These are phyloP conservation scores for Cephalopachus bancanus DNA, from an alignment of 2,797 vertebrate genomes.

Conservation along the genomic window DNA sequence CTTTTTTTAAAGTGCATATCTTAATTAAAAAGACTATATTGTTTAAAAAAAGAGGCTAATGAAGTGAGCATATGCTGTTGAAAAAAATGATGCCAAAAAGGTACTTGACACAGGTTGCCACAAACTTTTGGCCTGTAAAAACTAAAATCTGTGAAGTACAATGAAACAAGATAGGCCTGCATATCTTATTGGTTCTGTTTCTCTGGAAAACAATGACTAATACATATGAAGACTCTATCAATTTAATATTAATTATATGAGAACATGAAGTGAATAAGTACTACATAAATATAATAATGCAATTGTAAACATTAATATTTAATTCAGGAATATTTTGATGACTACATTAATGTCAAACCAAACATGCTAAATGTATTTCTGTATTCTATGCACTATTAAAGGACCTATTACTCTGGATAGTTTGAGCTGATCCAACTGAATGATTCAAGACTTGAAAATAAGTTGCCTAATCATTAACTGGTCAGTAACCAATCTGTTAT, in stretches of 20 bases:
- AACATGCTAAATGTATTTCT: background rate
- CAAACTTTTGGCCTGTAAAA: background rate
- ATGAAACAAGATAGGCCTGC: background rate
- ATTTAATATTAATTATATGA: background rate
- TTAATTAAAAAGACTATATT: background rate
- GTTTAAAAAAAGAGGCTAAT: background rate
- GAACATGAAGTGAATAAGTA: background rate
- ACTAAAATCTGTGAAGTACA: background rate
- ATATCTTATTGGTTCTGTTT: background rate
- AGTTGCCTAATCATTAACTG: background rate
- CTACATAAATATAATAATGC: background rate
- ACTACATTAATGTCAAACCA: background rate
- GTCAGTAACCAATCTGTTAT: background rate
- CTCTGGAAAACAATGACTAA: background rate
- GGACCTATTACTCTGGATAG: background rate
- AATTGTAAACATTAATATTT: background rate
- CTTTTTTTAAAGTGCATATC: background rate
- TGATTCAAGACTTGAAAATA: background rate
- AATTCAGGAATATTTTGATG: constrained; percentile 33
- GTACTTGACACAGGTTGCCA: background rate
- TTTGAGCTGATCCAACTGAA: background rate
- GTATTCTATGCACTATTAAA: constrained; percentile 1
- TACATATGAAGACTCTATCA: background rate
- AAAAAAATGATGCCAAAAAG: background rate
- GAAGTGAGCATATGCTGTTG: background rate